Conservation (phyloP, 2,797 vertebrate genomes). For the Serranus cabrilla region DNA sequence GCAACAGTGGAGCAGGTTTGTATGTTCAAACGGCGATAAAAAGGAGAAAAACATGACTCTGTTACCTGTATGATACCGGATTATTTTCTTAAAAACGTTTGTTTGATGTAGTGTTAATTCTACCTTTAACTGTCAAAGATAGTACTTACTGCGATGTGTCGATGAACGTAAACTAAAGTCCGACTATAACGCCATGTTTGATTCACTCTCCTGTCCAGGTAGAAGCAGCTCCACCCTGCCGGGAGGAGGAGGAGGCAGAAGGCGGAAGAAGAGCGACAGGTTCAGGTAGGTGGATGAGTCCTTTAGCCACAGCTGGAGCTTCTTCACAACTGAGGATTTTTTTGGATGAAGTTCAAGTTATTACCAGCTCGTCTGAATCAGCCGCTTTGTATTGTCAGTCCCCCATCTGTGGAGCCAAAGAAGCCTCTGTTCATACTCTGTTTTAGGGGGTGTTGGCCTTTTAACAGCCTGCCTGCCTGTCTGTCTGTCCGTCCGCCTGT, state of each 20-base stretch:
- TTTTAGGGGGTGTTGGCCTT: slow-evolving; percentile 34
- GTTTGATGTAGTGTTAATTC: not conserved
- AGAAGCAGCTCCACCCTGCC: slow-evolving; percentile 43
- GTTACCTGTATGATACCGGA: rapidly evolving
- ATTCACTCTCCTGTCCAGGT: slow-evolving; percentile 22
- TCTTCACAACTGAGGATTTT: not conserved
- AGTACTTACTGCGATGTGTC: slow-evolving; percentile 57
- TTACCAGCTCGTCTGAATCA: slow-evolving; percentile 46
- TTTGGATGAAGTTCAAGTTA: slow-evolving; percentile 25
- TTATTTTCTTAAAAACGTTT: not conserved
- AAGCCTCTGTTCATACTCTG: slow-evolving; percentile 25
- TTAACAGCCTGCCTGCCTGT: not conserved
- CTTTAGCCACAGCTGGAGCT: not conserved
- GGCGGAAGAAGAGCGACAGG: slow-evolving; percentile 2
- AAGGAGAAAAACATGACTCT: not conserved
- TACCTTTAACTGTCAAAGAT: not conserved
- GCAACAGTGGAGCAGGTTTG: not conserved
- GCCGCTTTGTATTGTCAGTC: slow-evolving; percentile 47
- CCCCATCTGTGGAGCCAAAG: slow-evolving; percentile 20
- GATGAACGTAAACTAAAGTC: not conserved
- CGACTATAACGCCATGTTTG: slow-evolving; percentile 21
- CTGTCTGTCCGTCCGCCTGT: not conserved
- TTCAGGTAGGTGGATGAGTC: slow-evolving; percentile 2
- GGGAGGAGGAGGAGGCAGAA: not conserved
- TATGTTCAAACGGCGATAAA: not conserved